These are phyloP conservation scores for Peromyscus melanophrys DNA, from an alignment of 2,797 vertebrate genomes.

Conservation along the genomic window DNA sequence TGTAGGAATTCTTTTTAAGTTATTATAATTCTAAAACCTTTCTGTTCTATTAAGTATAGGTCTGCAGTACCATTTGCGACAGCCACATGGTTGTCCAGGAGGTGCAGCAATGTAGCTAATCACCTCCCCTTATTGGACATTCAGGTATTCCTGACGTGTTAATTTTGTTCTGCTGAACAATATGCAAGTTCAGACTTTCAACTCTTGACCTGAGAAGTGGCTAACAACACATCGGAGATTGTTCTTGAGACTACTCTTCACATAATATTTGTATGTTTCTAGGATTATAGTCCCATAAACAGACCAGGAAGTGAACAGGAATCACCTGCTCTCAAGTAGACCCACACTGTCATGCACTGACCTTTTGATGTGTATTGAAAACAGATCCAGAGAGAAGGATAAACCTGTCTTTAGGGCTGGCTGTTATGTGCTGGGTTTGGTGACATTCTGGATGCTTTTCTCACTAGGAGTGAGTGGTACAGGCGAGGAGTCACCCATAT, in stretches of 20 bases:
- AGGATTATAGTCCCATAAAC: background rate
- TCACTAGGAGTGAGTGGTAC: background rate
- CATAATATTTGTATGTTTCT: background rate
- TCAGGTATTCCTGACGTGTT: slow-evolving; percentile 5
- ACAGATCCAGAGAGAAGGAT: background rate
- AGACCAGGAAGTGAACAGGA: background rate
- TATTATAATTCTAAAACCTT: slow-evolving; percentile 34
- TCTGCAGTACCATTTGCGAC: slow-evolving; percentile 46
- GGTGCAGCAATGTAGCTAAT: background rate
- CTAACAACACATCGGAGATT: background rate
- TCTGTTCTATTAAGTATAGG: background rate
- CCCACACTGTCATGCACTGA: background rate
- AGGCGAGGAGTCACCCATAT: background rate
- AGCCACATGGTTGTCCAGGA: background rate
- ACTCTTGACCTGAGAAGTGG: slow-evolving; percentile 21
- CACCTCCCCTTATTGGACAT: background rate
- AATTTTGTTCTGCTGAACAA: slow-evolving; percentile 47
- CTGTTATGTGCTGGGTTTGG: background rate
- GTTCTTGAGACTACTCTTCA: slow-evolving; percentile 33
- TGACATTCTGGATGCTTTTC: background rate
- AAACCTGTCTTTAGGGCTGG: background rate
- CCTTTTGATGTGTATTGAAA: background rate
- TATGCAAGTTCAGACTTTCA: slow-evolving; percentile 26
- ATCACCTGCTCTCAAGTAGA: background rate
- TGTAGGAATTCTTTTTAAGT: background rate